Percentiles rank a stretch among this genome's conserved stretches.
Conservation (phyloP, 2,888 invertebrate genomes). For the Scaptomyza parva region DNA sequence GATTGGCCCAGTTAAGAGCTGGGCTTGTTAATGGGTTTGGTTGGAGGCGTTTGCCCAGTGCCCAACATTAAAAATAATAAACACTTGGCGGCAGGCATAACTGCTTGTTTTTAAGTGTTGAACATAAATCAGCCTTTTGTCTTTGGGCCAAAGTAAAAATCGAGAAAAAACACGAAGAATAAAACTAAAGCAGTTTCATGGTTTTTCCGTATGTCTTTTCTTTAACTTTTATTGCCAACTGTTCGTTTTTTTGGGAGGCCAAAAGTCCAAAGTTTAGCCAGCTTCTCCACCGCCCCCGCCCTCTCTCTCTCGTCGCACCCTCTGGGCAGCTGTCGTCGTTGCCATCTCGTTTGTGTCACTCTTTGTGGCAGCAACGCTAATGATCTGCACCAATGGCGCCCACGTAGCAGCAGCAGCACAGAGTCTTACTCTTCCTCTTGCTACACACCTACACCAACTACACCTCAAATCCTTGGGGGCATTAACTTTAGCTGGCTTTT, state of each 20-base stretch:
- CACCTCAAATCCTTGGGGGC: constrained; percentile 16
- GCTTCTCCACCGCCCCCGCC: background rate
- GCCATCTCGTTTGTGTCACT: constrained; percentile 55
- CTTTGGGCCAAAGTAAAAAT: constrained; percentile 18
- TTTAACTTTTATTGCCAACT: constrained; percentile 27
- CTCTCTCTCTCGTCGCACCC: constrained; percentile 12
- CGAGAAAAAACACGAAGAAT: background rate
- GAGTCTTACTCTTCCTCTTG: constrained; percentile 21
- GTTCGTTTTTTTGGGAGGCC: constrained; percentile 45
- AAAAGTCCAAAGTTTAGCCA: constrained; percentile 37
- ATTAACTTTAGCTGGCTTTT: constrained; percentile 38
- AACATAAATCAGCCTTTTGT: constrained; percentile 67
- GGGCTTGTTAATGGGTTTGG: constrained; percentile 23
- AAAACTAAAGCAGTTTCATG: constrained; percentile 3
- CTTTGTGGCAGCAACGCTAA: constrained; percentile 60
- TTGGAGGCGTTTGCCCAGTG: constrained; percentile 41
- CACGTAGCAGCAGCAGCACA: constrained; percentile 51
- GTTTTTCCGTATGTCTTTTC: constrained; percentile 15
- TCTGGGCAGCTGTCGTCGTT: constrained; percentile 38
- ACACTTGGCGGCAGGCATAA: constrained; percentile 64
- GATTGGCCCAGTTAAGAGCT: constrained; percentile 51
- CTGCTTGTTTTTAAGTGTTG: constrained; percentile 26
- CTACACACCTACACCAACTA: background rate
- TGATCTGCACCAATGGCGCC: constrained; percentile 74
- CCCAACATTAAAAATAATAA: constrained; percentile 70